Evolutionary conservation across 2,113 vertebrate species (phyloP).

Genomic region (Thalassoma bifasciatum): DNA sequence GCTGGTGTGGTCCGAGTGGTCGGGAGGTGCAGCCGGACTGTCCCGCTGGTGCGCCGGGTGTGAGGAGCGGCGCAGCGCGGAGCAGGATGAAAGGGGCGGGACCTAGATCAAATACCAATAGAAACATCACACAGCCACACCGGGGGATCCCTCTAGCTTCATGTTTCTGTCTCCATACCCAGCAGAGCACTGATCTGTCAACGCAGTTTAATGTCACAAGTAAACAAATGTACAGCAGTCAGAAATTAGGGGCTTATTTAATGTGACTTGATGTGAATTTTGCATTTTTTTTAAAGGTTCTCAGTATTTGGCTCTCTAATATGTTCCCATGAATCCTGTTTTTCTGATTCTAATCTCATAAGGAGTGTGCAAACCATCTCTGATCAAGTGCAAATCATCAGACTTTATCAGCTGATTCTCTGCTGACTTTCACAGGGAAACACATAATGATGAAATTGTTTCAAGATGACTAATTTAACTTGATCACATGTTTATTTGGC

Average conservation of each 20-base stretch:
- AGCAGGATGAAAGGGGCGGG: constrained; percentile 68
- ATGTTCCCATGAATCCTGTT: neutral
- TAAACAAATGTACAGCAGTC: neutral
- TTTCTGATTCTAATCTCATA: neutral
- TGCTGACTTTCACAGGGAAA: constrained; percentile 42
- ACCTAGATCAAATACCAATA: constrained; percentile 26
- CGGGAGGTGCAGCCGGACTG: constrained; percentile 51
- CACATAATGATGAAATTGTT: constrained; percentile 35
- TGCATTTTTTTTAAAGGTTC: neutral
- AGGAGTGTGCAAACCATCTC: neutral
- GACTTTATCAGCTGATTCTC: constrained; percentile 46
- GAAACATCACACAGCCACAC: constrained; percentile 11
- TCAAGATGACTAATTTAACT: constrained; percentile 17
- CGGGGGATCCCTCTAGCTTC: neutral
- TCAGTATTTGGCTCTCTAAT: neutral
- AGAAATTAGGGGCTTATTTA: neutral
- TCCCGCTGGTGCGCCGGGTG: constrained; percentile 50
- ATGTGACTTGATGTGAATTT: neutral
- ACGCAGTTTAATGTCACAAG: neutral
- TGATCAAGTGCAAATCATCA: constrained; percentile 41
- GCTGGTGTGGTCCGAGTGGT: constrained; percentile 30
- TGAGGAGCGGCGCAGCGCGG: constrained; percentile 46
- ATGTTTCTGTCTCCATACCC: neutral
- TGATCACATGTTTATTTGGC: neutral
- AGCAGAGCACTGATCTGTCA: constrained; percentile 2